Conservation (phyloP, 1,140 invertebrate genomes). For the Pseudobourletiella spinata region DNA sequence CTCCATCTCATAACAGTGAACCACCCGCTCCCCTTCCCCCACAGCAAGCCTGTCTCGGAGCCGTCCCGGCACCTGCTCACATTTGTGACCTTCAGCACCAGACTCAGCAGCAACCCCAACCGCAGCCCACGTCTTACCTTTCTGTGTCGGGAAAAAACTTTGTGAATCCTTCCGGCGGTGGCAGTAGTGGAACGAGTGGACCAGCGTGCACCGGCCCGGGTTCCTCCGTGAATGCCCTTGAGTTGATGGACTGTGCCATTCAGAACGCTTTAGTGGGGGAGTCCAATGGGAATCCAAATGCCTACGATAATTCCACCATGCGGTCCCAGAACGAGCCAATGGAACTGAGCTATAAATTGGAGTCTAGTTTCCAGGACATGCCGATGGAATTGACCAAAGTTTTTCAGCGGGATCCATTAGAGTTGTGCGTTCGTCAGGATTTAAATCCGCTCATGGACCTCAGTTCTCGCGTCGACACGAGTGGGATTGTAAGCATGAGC, state of each 20-base stretch:
- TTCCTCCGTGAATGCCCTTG: conserved; percentile 10
- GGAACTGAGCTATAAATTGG: conserved; percentile 33
- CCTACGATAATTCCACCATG: neutral
- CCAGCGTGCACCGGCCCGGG: neutral
- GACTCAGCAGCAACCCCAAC: neutral
- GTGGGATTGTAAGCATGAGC: conserved; percentile 5
- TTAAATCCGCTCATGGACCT: conserved; percentile 30
- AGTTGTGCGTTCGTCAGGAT: conserved; percentile 32
- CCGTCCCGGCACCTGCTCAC: neutral
- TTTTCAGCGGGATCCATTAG: conserved; percentile 32
- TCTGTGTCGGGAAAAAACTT: conserved; percentile 11
- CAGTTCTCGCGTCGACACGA: conserved; percentile 22
- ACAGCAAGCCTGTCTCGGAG: neutral
- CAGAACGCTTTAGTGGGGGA: conserved; percentile 15
- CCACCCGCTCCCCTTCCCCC: neutral
- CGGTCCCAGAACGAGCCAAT: conserved; percentile 28
- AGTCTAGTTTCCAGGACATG: conserved; percentile 29
- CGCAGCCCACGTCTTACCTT: neutral
- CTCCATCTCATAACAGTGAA: neutral
- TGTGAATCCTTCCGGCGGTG: conserved; percentile 12
- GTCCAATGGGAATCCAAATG: neutral
- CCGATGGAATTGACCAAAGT: conserved; percentile 35
- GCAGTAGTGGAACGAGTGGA: neutral
- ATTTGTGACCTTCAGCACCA: neutral
- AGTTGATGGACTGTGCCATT: conserved; percentile 29